Base-by-base conservation (phyloP, 2,797 vertebrate species). In the Heteromormyrus szaboi region DNA sequence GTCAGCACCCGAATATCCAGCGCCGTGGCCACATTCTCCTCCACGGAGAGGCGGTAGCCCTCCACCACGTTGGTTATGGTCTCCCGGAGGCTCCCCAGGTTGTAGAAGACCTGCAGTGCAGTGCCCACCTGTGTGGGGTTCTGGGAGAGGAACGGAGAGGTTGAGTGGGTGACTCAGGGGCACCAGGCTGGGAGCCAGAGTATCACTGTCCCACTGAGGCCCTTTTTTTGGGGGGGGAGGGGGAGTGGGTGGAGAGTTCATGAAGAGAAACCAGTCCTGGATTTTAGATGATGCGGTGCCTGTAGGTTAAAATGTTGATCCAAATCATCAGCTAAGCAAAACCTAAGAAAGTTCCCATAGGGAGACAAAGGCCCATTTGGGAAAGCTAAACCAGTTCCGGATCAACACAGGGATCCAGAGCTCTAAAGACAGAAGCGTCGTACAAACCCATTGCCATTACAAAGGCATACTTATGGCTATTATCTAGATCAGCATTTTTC, bases 101-200 rank as follows among this genome's bases (percentile, higher is more conserved):
- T 99, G 89, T 98, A 95, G 92, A 99, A 99, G 90, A 99, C 98
- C 93, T 99, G 99, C 91, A 99, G 96, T 48, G 99, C 98, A 0
- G 98, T 99, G 89, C 98, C 98, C 0, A 99, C 98, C 94, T 99
- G 98, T 86, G 97, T 98, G 19, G 98, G 98, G 93, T 99, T 99
- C 99, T 99, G 94, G 62, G 76, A 33, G 62, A 90, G 89, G 88
- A 51, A 41, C 17, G 62, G 14, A 88, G 22, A 81, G 56, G 5
- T 14, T 0, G 22, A 85, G 25, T 6, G 37, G 79, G 12, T 48
- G 41, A 83, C n/a, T 48, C 29, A 5, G 25, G 68, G 11, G 37
- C 4, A 72, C 33, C 33, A 33, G 68, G 29, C 68, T 72, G 1
- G 25, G 11, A 11, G 65, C 3, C 65, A 29, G 22, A 33, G 8